Evolutionary conservation across 2,113 vertebrate species (phyloP), one percentile per base, ranked within the genome.

Genomic region (Macrotis lagotis): DNA sequence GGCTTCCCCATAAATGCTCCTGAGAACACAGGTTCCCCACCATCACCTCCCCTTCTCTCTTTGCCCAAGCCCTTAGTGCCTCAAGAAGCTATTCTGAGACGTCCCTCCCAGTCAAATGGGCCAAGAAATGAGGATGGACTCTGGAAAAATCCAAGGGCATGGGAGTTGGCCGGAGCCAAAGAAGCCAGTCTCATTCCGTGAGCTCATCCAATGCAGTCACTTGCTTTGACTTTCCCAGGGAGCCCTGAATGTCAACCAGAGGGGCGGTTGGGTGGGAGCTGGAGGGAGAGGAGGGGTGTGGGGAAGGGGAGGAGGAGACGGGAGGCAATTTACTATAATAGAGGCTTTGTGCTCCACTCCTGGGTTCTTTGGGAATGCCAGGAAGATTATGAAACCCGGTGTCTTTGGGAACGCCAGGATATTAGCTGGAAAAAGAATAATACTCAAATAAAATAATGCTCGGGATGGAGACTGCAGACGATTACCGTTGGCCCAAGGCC

Each of bases 381-480:
- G 96, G 92, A 97, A 96, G 96, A 97, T 98, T 98, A 96, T 97
- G 98, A 98, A 98, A 98, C 94, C 97, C 93, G 90, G 96, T 50
- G 93, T 66, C 93, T 97, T 96, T 96, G 95, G 97, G 96, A 94
- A 95, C 96, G 97, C 96, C 98, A 98, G 97, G 95, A 97, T 96
- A 97, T 98, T 95, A 98, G 97, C 96, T 98, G 97, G 98, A 97
- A 97, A 97, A 97, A 95, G 96, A 97, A 97, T 97, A 97, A 97
- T 97, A 98, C 55, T 44, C 95, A 96, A 96, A 96, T 97, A 96
- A 97, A 97, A 96, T 96, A 97, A 96, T 96, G 92, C 97, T 95
- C 25, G 4, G 94, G 83, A 96, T 97, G 96, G 94, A 91, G 97
- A 97, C 94, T 28, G 97, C 97, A 97, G 97, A 96, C 96, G 96